Evolutionary conservation across 2,113 vertebrate species (phyloP).

Genomic region (Chlamydotis undulata): DNA sequence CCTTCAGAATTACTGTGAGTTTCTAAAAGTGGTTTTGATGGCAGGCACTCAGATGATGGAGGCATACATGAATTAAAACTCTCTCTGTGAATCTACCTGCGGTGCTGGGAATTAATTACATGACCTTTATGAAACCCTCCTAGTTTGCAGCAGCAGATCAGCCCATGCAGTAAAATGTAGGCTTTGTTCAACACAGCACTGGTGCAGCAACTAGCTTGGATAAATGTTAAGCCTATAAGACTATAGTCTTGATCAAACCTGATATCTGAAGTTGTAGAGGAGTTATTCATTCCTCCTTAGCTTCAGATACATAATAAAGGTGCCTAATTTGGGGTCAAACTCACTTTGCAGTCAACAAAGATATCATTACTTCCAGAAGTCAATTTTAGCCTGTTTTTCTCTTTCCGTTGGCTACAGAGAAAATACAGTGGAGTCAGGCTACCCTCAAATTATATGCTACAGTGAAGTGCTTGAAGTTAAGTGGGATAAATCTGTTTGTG

Average conservation of each 20-base stretch:
- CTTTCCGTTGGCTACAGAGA: background rate
- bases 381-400: background rate
- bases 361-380: background rate
- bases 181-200: background rate
- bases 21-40: background rate
- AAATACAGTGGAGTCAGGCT: background rate
- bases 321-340: background rate
- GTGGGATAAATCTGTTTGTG: conserved; percentile 18
- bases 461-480: background rate
- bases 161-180: background rate
- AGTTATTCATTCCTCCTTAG: background rate
- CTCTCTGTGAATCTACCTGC: background rate
- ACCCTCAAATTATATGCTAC: background rate
- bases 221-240: background rate
- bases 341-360: background rate
- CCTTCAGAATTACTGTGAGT: background rate
- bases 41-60: background rate
- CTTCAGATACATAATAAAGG: background rate
- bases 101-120: background rate
- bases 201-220: background rate
- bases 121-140: background rate
- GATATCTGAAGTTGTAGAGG: background rate
- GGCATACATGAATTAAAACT: background rate
- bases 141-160: background rate
- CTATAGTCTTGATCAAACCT: background rate